These are phyloP conservation scores for Drosophila affinis DNA, from an alignment of 2,888 invertebrate species.

Conservation along the genomic window DNA sequence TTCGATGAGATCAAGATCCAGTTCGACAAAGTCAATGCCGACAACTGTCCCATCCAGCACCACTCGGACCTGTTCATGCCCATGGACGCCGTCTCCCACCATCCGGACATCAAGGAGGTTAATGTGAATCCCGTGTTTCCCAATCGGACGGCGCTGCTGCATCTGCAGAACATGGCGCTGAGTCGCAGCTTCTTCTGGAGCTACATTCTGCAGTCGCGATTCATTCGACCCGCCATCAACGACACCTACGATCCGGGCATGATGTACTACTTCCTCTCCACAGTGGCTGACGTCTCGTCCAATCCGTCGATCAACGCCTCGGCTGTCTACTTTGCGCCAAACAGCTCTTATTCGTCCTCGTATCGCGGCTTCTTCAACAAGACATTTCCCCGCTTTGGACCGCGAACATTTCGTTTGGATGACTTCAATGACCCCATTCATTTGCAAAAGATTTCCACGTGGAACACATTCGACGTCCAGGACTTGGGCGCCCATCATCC, in stretches of 20 bases:
- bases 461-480: constrained; percentile 94
- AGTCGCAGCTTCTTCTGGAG: constrained; percentile 98
- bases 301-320: constrained; percentile 96
- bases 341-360: constrained; percentile 96
- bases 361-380: constrained; percentile 98
- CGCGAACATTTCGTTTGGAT: constrained; percentile 94
- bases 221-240: constrained; percentile 94
- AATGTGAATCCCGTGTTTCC: constrained; percentile 97
- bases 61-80: constrained; percentile 93
- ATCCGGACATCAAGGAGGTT: constrained; percentile 96
- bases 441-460: constrained; percentile 95
- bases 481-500: constrained; percentile 94
- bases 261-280: constrained; percentile 98
- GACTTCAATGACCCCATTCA: constrained; percentile 99
- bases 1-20: constrained; percentile 94
- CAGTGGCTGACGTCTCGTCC: constrained; percentile 96
- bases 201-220: constrained; percentile 95
- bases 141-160: constrained; percentile 95
- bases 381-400: constrained; percentile 96
- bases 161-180: constrained; percentile 98
- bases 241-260: constrained; percentile 98
- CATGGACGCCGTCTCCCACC: constrained; percentile 93
- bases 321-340: constrained; percentile 96
- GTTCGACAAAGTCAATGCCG: constrained; percentile 92
- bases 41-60: constrained; percentile 96